A percentile compares a stretch with the other conserved stretches of the same genome.
phyloP scores from a whole-genome alignment of 1,140 invertebrate genomes.

The Scaptomyza hsui region DNA sequence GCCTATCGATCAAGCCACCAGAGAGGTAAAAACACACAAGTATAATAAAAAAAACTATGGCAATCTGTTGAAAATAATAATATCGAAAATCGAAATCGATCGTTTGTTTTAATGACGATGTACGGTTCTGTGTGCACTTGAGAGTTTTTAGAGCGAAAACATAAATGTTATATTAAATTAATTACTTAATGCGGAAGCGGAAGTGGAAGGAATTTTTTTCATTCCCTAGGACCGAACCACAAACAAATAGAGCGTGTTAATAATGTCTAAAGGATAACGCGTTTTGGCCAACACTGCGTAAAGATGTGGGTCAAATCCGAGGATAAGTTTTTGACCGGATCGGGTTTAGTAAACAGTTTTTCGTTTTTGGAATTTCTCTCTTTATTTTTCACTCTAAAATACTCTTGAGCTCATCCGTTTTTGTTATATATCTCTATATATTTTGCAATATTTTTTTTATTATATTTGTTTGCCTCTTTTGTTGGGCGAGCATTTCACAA shows the following conservation, averaged over 20 bases:
- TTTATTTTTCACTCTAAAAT: constrained; percentile 75
- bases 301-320: background rate
- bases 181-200: constrained; percentile 55
- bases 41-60: constrained; percentile 79
- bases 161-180: constrained; percentile 74
- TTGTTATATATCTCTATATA: constrained; percentile 38
- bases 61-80: constrained; percentile 56
- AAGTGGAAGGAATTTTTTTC: constrained; percentile 15
- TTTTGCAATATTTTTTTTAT: constrained; percentile 79
- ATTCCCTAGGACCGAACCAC: too few species aligned
- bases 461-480: constrained; percentile 77
- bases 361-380: constrained; percentile 5
- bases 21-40: constrained; percentile 86
- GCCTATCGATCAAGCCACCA: constrained; percentile 89
- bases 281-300: background rate
- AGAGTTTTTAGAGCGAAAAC: constrained; percentile 84
- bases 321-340: too few species aligned
- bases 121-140: constrained; percentile 60
- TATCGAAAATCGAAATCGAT: constrained; percentile 34
- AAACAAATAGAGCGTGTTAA: constrained; percentile 68
- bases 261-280: constrained; percentile 9
- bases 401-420: constrained; percentile 67
- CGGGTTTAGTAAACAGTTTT: constrained; percentile 4
- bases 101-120: constrained; percentile 6
- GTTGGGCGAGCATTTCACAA: constrained; percentile 29